Conservation (phyloP, 2,797 vertebrate genomes). For the Coranthus polyacanthus region DNA sequence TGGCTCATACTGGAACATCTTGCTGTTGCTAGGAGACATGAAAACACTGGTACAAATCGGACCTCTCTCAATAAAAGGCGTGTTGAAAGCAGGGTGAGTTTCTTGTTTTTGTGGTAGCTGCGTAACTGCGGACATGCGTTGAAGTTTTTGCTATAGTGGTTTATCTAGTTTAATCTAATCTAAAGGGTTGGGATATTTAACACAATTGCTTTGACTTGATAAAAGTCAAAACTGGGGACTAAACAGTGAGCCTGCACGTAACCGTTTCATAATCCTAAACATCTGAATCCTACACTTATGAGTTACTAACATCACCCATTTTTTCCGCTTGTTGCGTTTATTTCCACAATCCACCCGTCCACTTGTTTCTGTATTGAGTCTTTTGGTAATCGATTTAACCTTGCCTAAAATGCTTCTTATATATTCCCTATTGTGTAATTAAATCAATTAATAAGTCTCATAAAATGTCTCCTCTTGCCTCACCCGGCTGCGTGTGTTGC, state of each 20-base stretch:
- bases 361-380: constrained; percentile 4
- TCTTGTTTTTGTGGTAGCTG: background rate
- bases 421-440: background rate
- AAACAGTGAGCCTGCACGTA: background rate
- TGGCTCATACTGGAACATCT: background rate
- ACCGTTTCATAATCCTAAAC: constrained; percentile 3
- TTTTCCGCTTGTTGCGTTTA: background rate
- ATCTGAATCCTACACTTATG: background rate
- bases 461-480: constrained; percentile 4
- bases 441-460: background rate
- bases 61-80: background rate
- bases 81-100: background rate
- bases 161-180: too few relatives aligned
- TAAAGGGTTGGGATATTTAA: background rate
- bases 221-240: background rate
- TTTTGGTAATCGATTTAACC: background rate
- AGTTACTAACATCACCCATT: background rate
- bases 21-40: constrained; percentile 24
- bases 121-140: too few relatives aligned
- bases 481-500: background rate
- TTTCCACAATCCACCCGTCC: background rate
- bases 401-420: background rate
- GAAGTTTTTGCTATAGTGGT: too few relatives aligned
- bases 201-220: background rate
- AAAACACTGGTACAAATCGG: background rate